Conservation (phyloP, 2,113 vertebrate genomes). For the Syngnathus scovelli region DNA sequence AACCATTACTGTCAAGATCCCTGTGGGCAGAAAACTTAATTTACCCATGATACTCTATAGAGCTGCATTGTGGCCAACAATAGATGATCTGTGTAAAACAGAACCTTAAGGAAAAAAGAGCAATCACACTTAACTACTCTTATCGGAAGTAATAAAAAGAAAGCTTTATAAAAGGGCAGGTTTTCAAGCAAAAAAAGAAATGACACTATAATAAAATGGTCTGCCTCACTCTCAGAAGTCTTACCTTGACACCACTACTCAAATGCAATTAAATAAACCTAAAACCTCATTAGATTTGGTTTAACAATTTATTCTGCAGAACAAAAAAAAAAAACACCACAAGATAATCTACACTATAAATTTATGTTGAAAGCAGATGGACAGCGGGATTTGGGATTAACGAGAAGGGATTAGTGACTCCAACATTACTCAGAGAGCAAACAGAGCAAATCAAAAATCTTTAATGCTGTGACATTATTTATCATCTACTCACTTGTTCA, state of each 20-base stretch:
- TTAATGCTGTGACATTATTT: slow-evolving; percentile 67
- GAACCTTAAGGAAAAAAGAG: slow-evolving; percentile 16
- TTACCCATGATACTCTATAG: slow-evolving; percentile 22
- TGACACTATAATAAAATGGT: slow-evolving; percentile 5
- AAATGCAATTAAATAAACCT: slow-evolving; percentile 48
- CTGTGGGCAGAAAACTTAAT: slow-evolving; percentile 25
- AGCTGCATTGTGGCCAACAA: slow-evolving; percentile 26
- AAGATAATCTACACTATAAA: slow-evolving; percentile 67
- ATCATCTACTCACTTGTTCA: slow-evolving; percentile 63
- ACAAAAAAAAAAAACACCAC: slow-evolving; percentile 37
- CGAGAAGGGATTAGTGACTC: slow-evolving; percentile 61
- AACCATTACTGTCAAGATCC: slow-evolving; percentile 44
- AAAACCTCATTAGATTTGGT: slow-evolving; percentile 55
- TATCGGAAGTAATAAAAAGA: slow-evolving; percentile 12
- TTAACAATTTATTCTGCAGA: slow-evolving; percentile 40
- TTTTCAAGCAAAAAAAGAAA: not conserved
- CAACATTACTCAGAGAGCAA: slow-evolving; percentile 56
- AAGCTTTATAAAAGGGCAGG: not conserved
- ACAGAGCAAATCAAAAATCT: slow-evolving; percentile 68
- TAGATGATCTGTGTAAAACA: slow-evolving; percentile 34
- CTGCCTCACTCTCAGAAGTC: slow-evolving; percentile 10
- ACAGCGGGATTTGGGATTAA: slow-evolving; percentile 71
- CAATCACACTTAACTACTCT: slow-evolving; percentile 7
- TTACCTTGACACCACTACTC: slow-evolving; percentile 29
- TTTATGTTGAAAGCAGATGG: slow-evolving; percentile 65